These are phyloP conservation scores for Dasyornis broadbenti DNA, from an alignment of 2,113 vertebrate species.

Conservation along the genomic window DNA sequence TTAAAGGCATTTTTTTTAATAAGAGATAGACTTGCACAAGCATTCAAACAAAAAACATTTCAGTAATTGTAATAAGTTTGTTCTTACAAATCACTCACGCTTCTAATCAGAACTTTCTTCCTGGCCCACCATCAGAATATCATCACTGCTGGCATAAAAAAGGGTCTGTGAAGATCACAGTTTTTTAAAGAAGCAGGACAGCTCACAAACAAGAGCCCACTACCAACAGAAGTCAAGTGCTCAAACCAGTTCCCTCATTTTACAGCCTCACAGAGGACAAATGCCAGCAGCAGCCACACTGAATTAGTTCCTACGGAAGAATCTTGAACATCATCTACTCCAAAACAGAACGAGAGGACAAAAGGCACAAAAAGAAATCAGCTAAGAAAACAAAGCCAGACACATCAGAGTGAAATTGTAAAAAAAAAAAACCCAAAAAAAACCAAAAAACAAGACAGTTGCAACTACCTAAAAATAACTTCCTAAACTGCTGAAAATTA, in stretches of 20 bases:
- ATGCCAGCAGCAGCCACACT: background rate
- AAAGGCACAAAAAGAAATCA: background rate
- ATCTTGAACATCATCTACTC: background rate
- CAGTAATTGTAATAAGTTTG: background rate
- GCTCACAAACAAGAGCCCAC: background rate
- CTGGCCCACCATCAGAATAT: background rate
- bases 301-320: background rate
- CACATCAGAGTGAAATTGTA: background rate
- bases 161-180: background rate
- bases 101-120: background rate
- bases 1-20: background rate
- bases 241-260: background rate
- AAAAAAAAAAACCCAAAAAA: background rate
- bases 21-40: background rate
- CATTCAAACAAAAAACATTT: background rate
- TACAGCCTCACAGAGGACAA: background rate
- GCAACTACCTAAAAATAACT: background rate
- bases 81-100: background rate
- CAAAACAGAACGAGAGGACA: background rate
- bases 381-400: background rate
- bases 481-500: background rate
- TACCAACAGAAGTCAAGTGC: background rate
- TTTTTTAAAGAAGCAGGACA: background rate
- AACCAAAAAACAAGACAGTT: background rate
- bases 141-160: background rate